phyloP scores from a whole-genome alignment of 2,113 vertebrate genomes.

The Crotophaga sulcirostris region DNA sequence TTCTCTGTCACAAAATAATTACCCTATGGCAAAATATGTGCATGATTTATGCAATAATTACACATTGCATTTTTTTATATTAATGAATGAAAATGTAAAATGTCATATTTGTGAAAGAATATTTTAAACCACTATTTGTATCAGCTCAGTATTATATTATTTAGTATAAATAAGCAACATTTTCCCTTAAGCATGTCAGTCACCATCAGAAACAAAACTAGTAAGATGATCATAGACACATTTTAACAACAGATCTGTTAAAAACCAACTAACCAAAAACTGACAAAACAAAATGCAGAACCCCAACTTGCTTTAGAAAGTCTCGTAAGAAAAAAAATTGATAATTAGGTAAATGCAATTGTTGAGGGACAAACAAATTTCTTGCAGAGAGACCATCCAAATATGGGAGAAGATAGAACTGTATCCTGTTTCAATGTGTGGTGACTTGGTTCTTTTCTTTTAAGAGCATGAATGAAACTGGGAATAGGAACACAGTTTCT shows the following conservation, averaged over 20 bases:
- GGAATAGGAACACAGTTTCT: background rate
- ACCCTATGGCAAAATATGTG: background rate
- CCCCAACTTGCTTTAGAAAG: background rate
- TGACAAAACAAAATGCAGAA: background rate
- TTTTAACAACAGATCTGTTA: background rate
- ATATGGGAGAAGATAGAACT: background rate
- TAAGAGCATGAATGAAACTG: background rate
- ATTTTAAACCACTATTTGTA: background rate
- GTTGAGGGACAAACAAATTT: background rate
- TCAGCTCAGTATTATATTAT: background rate
- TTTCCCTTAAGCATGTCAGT: background rate
- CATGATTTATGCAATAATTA: background rate
- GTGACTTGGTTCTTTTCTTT: background rate
- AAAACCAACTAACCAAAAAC: background rate
- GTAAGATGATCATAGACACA: background rate
- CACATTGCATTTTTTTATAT: background rate
- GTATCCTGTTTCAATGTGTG: background rate
- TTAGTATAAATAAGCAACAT: background rate
- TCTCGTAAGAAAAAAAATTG: background rate
- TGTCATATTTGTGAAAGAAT: background rate
- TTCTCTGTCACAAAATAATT: background rate
- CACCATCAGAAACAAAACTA: background rate
- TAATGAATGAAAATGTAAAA: background rate
- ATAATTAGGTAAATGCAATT: background rate
- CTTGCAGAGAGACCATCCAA: fast-evolving